Evolutionary conservation across 2,797 vertebrate species (phyloP).

Genomic region (Lacerta bilineata): DNA sequence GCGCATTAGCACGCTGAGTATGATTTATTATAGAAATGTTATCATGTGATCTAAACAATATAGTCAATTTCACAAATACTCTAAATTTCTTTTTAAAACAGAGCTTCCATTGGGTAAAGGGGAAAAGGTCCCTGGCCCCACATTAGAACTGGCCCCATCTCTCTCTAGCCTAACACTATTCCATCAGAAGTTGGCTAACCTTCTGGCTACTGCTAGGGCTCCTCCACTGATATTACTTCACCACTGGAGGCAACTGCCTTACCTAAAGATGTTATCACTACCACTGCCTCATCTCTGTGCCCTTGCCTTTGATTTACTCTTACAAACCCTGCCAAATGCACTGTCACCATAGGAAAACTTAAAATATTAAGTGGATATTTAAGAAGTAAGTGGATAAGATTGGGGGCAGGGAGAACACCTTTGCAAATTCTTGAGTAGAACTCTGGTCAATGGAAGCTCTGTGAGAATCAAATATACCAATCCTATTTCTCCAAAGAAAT

Average conservation of each 20-base stretch:
- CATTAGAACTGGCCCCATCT: slow-evolving; percentile 54
- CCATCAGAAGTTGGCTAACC: slow-evolving; percentile 60
- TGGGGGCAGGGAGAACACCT: slow-evolving; percentile 30
- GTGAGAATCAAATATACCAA: slow-evolving; percentile 81
- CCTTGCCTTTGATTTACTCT: slow-evolving; percentile 22
- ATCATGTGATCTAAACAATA: slow-evolving; percentile 99
- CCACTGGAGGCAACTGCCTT: slow-evolving; percentile 63
- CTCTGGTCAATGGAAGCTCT: slow-evolving; percentile 84
- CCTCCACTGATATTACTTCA: slow-evolving; percentile 56
- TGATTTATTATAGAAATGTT: slow-evolving; percentile 99
- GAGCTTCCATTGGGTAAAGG: slow-evolving; percentile 82
- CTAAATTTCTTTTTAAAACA: slow-evolving; percentile 84
- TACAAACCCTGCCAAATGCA: neutral
- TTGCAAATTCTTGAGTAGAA: slow-evolving; percentile 70
- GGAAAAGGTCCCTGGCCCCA: slow-evolving; percentile 72
- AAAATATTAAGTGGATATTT: slow-evolving; percentile 45
- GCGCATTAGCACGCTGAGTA: slow-evolving; percentile 99
- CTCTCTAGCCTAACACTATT: slow-evolving; percentile 70
- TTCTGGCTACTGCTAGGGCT: slow-evolving; percentile 55
- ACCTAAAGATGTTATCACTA: slow-evolving; percentile 54
- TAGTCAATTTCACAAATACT: slow-evolving; percentile 93
- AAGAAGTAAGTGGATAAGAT: slow-evolving; percentile 55
- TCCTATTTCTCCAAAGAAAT: slow-evolving; percentile 80
- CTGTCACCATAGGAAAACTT: slow-evolving; percentile 43
- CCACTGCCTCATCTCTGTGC: slow-evolving; percentile 59